Base-by-base conservation (phyloP, 2,888 invertebrate genomes). In the Nesidiocoris tenuis region DNA sequence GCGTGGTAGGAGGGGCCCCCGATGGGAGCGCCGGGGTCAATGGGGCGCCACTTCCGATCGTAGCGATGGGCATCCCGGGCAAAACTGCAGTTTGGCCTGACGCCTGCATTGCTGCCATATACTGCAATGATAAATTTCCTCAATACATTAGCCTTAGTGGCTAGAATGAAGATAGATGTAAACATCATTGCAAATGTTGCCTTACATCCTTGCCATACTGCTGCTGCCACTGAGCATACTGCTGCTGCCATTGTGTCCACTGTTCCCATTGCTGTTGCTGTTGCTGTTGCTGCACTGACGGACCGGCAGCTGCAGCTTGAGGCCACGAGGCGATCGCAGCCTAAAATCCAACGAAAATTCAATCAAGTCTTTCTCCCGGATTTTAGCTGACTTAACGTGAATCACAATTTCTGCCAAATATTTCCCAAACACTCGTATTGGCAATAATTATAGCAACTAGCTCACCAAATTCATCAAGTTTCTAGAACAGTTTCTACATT, bases 201-300 rank as follows among this genome's bases (percentile, higher is more conserved):
- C n/a, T n/a, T n/a, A 78, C 91, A 88, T 91, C 90, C 76, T 90
- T 90, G 64, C 90, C 91, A 83, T 90, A 91, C 81, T 91, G 90
- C 77, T 86, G 87, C 82, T 91, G 91, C 83, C 83, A 83, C 74
- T 82, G 82, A 17, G 82, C 81, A 74, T 81, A 83, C 74, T 82
- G 82, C 72, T 82, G 82, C 56, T 82, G 82, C 91, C 91, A 91
- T 81, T 90, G 90, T 66, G 89, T 88, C 84, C 91, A 91, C 81
- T 91, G 91, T 81, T 91, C 90, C 91, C 91, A 91, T 88, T 91
- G 90, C 80, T 91, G 90, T 79, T 89, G 88, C 79, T 89, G 88
- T 88, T 90, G 90, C 25, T 75, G 77, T 54, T 68, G 75, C 23
- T 16, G 24, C 2, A 24, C 23, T 7, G 39, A 12, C 3, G 39